Base-by-base conservation (phyloP, 1,140 invertebrate species). In the Pseudomyrmex dendroicus region DNA sequence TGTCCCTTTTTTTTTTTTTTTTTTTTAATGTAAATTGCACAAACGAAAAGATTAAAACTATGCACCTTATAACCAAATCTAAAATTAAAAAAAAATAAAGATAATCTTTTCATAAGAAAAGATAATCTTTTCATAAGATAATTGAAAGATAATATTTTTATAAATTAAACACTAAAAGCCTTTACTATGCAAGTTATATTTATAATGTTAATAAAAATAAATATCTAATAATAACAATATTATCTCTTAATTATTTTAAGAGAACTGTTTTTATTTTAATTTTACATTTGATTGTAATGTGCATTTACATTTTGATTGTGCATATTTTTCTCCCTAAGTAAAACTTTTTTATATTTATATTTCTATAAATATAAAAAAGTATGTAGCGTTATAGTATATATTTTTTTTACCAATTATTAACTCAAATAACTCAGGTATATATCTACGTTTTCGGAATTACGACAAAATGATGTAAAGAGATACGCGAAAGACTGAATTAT, bases 1-100 rank as follows among this genome's bases (percentile, higher is more conserved):
- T 89, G 89, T 91, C 90, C 90, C 90, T 20, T 20, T 20, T 20
- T 20, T 20, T 20, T 20, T 20, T 20, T 20, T 85, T 86, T 84
- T 80, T 76, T 10, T 22, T 13, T 2, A 5, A 35, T 35, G 35
- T 35, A 35, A 7, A 35, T 35, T 35, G 35, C 35, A 35, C 5
- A 35, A 25, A 25, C 0, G 5, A 35, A 35, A 35, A 35, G 35
- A 35, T 35, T 35, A 35, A 35, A 7, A 35, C 4, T 35, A 35
- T 7, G 35, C 35, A 35, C 25, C 25, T 35, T 35, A 15, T 25
- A 2, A 8, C 46, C n/a, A 52, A 9, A 25, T 0, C 17, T 17
- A 15, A 2, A 1, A 1, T 35, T 35, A 0, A 35, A 35, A 35
- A 35, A 35, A 35, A 25, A 25, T 25, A 25, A 25, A 25, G 4